Base-by-base conservation (phyloP, 2,797 vertebrate genomes). In the Pelobates cultripes region DNA sequence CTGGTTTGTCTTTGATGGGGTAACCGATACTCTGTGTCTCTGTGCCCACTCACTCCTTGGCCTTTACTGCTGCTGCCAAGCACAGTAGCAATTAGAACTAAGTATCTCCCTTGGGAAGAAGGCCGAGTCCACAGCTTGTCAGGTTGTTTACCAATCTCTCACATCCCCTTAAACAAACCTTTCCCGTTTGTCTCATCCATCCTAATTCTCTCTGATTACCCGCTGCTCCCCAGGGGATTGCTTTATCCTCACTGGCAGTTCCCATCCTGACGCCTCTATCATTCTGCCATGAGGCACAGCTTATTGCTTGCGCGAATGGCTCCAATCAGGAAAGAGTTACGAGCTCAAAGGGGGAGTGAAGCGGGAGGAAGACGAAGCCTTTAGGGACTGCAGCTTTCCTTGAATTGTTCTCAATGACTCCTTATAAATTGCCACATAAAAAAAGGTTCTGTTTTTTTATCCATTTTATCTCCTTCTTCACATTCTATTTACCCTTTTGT, bases 181-280 rank as follows among this genome's bases (percentile, higher is more conserved):
- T 83, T 83, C 81, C 81, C 43, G 71, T 51, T 70, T 53, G 66
- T 83, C 81, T 83, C 81, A 83, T 83, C 81, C 76, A 83, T 83
- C 81, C 81, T 83, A 83, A 83, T 83, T 83, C 81, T 83, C 77
- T 83, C 43, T 83, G 81, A 83, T 83, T 83, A 83, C 77, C 76
- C 47, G 66, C 53, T 4, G 76, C 13, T 70, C 81, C 81, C 81
- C 44, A 10, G 81, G 77, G 77, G 81, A 70, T 51, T 53, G 77
- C 55, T 83, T 83, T 83, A 83, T 83, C 81, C 81, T 83, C 81
- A 75, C 71, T 83, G 81, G 81, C 81, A 83, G 81, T 78, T 70
- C 81, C 81, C 81, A 79, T 79, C 72, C 77, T 74, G 71, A 75
- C 76, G 66, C 76, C 81, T 75, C 77, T 53, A 83, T 83, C 81